Evolutionary conservation across 2,888 invertebrate genomes (phyloP).

Genomic region (Diarsia rubi): DNA sequence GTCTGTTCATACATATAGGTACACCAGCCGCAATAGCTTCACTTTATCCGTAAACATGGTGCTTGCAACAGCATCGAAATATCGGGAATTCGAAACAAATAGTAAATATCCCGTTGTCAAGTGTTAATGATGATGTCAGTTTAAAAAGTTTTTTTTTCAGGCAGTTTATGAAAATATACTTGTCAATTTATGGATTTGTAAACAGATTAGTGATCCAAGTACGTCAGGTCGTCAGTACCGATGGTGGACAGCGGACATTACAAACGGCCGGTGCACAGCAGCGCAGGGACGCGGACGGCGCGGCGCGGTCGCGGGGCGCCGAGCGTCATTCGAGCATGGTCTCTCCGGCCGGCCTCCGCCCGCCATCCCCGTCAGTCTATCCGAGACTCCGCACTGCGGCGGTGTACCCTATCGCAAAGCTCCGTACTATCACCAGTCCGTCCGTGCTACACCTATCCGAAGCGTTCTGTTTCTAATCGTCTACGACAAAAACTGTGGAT

Average conservation of each 20-base stretch:
- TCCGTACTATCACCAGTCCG: constrained; percentile 58
- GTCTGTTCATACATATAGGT: too few relatives aligned
- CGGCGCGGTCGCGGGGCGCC: constrained; percentile 59
- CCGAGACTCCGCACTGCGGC: constrained; percentile 86
- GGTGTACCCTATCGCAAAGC: constrained; percentile 75
- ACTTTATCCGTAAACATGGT: too few relatives aligned
- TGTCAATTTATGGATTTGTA: neutral
- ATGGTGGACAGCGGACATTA: constrained; percentile 13
- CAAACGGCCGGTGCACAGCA: constrained; percentile 41
- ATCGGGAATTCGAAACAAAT: too few relatives aligned
- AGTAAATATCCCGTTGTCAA: too few relatives aligned
- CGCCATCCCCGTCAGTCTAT: constrained; percentile 79
- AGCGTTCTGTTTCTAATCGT: constrained; percentile 63
- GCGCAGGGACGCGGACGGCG: constrained; percentile 39
- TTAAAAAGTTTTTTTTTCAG: too few relatives aligned
- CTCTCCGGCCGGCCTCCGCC: constrained; percentile 67
- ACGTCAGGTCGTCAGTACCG: constrained; percentile 16
- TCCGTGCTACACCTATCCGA: constrained; percentile 64
- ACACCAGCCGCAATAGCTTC: too few relatives aligned
- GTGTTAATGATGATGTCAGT: too few relatives aligned
- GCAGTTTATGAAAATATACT: neutral
- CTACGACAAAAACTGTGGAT: constrained; percentile 63
- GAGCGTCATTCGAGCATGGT: constrained; percentile 71
- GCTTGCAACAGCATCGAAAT: too few relatives aligned
- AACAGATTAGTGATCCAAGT: constrained; percentile 5